phyloP scores from a whole-genome alignment of 1,140 invertebrate species.

The Drosophila pectinifera region DNA sequence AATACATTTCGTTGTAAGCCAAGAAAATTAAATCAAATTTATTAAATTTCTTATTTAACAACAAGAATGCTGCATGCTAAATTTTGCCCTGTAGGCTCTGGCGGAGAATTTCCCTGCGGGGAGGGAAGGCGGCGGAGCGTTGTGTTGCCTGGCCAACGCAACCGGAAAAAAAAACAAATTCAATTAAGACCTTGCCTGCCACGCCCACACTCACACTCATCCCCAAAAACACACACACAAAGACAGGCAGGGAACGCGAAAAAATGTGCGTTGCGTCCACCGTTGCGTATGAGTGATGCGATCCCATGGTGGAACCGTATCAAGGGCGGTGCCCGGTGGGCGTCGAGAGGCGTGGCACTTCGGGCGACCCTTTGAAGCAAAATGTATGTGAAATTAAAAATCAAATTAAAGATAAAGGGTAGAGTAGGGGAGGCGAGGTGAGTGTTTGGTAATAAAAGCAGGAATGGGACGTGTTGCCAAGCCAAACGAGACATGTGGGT shows the following conservation, averaged over 20 bases:
- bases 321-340: background rate
- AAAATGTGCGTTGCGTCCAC: constrained; percentile 36
- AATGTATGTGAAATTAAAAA: constrained; percentile 70
- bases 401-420: constrained; percentile 45
- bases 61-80: too few relatives aligned
- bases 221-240: background rate
- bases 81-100: too few relatives aligned
- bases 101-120: too few relatives aligned
- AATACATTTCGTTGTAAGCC: too few relatives aligned
- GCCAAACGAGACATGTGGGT: background rate
- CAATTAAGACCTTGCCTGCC: constrained; percentile 73
- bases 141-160: constrained; percentile 64
- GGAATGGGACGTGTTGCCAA: background rate
- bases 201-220: constrained; percentile 22
- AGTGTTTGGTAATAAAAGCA: background rate
- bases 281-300: constrained; percentile 67
- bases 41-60: too few relatives aligned
- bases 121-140: too few relatives aligned
- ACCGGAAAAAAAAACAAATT: constrained; percentile 56
- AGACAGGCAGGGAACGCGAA: constrained; percentile 21
- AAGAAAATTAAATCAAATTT: too few relatives aligned
- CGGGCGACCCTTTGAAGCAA: constrained; percentile 32
- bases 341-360: constrained; percentile 2
- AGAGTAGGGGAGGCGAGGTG: background rate
- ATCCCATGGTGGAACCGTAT: constrained; percentile 18